These are phyloP conservation scores for Aspidiotus rigidus DNA, from an alignment of 2,888 invertebrate genomes.

Conservation along the genomic window DNA sequence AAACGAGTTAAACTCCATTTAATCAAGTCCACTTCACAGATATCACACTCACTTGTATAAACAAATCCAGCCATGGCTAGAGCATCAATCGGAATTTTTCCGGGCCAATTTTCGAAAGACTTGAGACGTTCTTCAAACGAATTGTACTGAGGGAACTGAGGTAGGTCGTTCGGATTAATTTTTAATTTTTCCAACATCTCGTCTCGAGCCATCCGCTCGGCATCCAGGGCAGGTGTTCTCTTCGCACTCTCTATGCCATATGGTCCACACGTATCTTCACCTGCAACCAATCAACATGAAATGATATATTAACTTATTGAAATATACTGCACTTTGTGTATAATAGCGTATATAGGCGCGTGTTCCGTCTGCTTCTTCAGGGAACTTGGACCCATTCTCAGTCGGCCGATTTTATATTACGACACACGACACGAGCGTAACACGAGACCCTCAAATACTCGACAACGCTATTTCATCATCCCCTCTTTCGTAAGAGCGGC, in stretches of 20 bases:
- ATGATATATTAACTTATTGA: no score
- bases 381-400: no score
- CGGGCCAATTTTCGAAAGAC: constrained; percentile 72
- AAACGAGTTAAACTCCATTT: no score
- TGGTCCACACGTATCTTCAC: constrained; percentile 15
- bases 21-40: no score
- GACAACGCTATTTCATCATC: no score
- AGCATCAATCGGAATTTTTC: constrained; percentile 66
- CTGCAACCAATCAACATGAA: background rate
- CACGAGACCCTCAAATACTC: no score
- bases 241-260: background rate
- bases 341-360: no score
- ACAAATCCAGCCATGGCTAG: constrained; percentile 86
- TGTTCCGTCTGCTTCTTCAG: no score
- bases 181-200: constrained; percentile 1
- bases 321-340: no score
- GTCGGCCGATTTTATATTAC: no score
- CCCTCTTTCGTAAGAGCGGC: no score
- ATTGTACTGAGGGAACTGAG: constrained; percentile 48
- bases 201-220: constrained; percentile 3
- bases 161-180: constrained; percentile 5
- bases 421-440: no score
- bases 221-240: background rate
- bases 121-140: constrained; percentile 59
- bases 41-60: constrained; percentile 57